Evolutionary conservation across 2,888 invertebrate species (phyloP).

Genomic region (Erynnis tages): DNA sequence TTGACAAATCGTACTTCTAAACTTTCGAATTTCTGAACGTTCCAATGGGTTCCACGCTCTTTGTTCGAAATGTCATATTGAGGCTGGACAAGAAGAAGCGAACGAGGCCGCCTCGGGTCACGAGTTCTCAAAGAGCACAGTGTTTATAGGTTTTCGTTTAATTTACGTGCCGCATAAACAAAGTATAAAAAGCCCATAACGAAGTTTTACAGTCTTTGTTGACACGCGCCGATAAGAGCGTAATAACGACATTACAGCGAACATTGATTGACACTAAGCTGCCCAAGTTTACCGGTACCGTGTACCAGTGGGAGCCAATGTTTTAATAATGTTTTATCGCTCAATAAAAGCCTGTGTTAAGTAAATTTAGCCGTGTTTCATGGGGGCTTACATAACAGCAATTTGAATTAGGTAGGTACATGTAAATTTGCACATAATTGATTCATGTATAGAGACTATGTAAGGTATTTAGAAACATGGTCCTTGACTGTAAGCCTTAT

Average conservation of each 20-base stretch:
- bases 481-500: no score
- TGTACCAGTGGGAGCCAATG: constrained; percentile 9
- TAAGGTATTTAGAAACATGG: no score
- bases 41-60: no score
- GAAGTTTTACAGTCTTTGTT: constrained; percentile 17
- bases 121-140: background rate
- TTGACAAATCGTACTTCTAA: no score
- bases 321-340: constrained; percentile 17
- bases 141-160: constrained; percentile 15
- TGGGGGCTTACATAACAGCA: background rate
- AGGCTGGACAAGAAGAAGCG: no score
- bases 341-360: constrained; percentile 7
- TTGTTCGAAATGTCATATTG: no score
- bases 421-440: no score
- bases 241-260: constrained; percentile 13
- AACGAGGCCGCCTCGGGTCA: background rate
- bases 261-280: constrained; percentile 14
- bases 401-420: no score
- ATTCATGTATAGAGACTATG: no score
- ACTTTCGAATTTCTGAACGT: no score
- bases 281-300: constrained; percentile 15
- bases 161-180: constrained; percentile 16
- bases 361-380: background rate
- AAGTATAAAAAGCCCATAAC: constrained; percentile 20
- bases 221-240: constrained; percentile 19